phyloP scores from a whole-genome alignment of 2,797 vertebrate species.

The Serranus cabrilla region DNA sequence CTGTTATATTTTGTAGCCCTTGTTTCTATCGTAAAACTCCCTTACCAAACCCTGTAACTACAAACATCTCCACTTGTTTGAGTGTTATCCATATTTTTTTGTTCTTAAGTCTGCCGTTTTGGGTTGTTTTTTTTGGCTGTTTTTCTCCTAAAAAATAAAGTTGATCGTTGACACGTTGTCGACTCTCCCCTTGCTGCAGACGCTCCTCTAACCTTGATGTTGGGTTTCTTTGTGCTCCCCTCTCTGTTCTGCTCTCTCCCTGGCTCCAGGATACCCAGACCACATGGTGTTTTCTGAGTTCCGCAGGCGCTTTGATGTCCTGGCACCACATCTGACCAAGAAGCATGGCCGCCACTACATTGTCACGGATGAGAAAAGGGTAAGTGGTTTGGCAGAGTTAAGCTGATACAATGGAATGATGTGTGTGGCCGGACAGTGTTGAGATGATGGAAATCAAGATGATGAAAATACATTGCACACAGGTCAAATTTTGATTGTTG shows the following conservation, averaged over 20 bases:
- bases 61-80: slow-evolving; percentile 2
- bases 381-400: slow-evolving; percentile 72
- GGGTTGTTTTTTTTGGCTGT: not conserved
- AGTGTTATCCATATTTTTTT: not conserved
- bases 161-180: not conserved
- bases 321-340: slow-evolving; percentile 95
- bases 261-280: slow-evolving; percentile 92
- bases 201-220: slow-evolving; percentile 15
- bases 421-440: not conserved
- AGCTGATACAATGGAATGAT: not conserved
- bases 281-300: slow-evolving; percentile 99
- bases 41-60: not conserved
- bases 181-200: not conserved
- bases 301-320: slow-evolving; percentile 94
- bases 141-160: slow-evolving; percentile 3
- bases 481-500: not conserved
- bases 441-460: not conserved
- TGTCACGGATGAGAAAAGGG: slow-evolving; percentile 94
- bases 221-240: slow-evolving; percentile 1
- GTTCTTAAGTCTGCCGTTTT: not conserved
- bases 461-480: not conserved
- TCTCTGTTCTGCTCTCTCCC: slow-evolving; percentile 8
- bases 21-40: not conserved
- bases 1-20: not conserved
- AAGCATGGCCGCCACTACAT: slow-evolving; percentile 96